These are phyloP conservation scores for Zeugodacus cucurbitae DNA, from an alignment of 1,140 invertebrate species.

Conservation along the genomic window DNA sequence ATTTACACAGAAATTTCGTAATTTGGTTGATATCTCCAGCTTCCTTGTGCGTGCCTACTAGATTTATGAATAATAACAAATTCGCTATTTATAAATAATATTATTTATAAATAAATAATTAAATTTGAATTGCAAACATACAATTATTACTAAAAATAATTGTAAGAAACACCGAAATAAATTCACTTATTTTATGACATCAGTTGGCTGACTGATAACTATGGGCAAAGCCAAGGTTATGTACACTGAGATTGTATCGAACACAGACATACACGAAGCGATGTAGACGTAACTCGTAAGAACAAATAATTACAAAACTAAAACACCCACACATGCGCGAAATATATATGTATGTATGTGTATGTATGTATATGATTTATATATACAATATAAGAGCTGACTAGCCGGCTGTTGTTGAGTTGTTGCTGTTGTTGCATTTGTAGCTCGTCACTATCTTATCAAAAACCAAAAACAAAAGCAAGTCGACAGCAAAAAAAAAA, in stretches of 20 bases:
- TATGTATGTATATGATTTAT: background rate
- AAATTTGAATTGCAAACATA: background rate
- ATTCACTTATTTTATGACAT: background rate
- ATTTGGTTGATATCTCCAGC: too few species aligned
- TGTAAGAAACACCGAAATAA: constrained; percentile 8
- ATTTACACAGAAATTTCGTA: too few species aligned
- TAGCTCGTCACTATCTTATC: background rate
- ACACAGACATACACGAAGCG: background rate
- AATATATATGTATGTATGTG: background rate
- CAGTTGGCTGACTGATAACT: constrained; percentile 16
- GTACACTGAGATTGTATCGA: background rate
- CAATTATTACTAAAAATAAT: constrained; percentile 29
- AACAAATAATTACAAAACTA: background rate
- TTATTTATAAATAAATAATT: background rate
- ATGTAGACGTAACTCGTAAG: background rate
- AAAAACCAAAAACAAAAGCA: background rate
- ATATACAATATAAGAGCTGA: background rate
- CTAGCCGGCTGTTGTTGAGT: background rate
- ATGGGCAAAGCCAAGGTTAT: constrained; percentile 27
- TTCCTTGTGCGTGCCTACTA: too few species aligned
- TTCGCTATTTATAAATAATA: too few species aligned
- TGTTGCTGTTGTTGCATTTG: background rate
- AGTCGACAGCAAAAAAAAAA: background rate
- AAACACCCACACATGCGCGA: background rate
- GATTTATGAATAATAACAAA: too few species aligned